A percentile compares a stretch with the other conserved stretches of the same genome.
Conservation (phyloP, 2,797 vertebrate genomes). For the Acrossocheilus wenchowensis region DNA sequence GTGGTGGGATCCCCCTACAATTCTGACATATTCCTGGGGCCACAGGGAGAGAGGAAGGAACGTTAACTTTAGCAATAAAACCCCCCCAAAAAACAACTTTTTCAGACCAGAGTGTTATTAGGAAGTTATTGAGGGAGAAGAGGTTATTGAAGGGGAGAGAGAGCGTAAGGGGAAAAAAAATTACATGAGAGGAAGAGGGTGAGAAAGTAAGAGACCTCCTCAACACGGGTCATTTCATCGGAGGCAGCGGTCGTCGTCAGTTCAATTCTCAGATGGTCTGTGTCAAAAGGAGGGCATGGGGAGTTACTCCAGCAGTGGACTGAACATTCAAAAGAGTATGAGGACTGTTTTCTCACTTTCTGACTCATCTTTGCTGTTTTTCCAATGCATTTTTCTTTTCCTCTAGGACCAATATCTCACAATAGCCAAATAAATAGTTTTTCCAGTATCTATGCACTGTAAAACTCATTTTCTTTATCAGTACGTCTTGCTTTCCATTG, state of each 20-base stretch:
- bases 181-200: background rate
- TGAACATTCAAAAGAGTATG: conserved; percentile 34
- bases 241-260: conserved; percentile 9
- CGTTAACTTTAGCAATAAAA: background rate
- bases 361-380: conserved; percentile 25
- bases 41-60: conserved; percentile 8
- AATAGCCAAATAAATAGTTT: background rate
- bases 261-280: conserved; percentile 38
- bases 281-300: conserved; percentile 8
- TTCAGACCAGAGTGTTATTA: background rate
- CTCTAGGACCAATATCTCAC: conserved; percentile 5
- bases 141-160: conserved; percentile 11
- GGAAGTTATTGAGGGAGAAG: background rate
- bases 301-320: conserved; percentile 17
- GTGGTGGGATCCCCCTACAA: conserved; percentile 51
- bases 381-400: conserved; percentile 9
- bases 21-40: conserved; percentile 50
- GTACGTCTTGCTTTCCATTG: background rate
- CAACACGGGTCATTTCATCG: conserved; percentile 48
- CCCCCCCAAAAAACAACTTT: too few relatives aligned
- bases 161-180: background rate
- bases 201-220: conserved; percentile 38
- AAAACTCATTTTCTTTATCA: background rate
- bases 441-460: background rate
- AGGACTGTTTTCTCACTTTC: conserved; percentile 34